These are phyloP conservation scores for Caenorhabditis briggsae DNA, from an alignment of 1,140 invertebrate species.

Conservation along the genomic window DNA sequence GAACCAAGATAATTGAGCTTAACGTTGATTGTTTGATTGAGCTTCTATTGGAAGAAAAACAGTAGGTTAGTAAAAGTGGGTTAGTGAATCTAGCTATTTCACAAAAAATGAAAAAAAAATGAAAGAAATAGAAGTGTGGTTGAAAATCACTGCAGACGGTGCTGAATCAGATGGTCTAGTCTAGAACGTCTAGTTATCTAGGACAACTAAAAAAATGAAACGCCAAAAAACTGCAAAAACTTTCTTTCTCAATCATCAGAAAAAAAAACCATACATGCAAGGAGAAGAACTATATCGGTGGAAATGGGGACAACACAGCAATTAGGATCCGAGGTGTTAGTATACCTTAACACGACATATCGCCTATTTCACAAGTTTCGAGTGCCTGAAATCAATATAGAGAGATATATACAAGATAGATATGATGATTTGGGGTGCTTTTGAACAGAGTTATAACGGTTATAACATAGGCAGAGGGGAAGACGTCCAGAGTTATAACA, in stretches of 20 bases:
- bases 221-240: not conserved
- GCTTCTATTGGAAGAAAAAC: not conserved
- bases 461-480: not conserved
- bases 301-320: constrained; percentile 24
- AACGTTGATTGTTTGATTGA: no score
- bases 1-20: no score
- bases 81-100: constrained; percentile 1
- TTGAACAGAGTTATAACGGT: constrained; percentile 30
- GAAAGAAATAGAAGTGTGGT: not conserved
- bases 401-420: not conserved
- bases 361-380: constrained; percentile 56
- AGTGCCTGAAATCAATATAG: constrained; percentile 45
- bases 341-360: constrained; percentile 56
- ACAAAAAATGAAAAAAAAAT: not conserved
- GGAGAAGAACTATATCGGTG: not conserved
- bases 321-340: constrained; percentile 23
- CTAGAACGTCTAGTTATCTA: no score
- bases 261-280: constrained; percentile 11
- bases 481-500: not conserved
- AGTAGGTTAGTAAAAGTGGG: not conserved
- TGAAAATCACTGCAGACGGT: constrained; percentile 20
- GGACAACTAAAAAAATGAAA: not conserved
- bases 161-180: not conserved
- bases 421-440: not conserved
- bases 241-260: no score